These are phyloP conservation scores for Dromaius novaehollandiae DNA, from an alignment of 2,113 vertebrate species.

Conservation along the genomic window DNA sequence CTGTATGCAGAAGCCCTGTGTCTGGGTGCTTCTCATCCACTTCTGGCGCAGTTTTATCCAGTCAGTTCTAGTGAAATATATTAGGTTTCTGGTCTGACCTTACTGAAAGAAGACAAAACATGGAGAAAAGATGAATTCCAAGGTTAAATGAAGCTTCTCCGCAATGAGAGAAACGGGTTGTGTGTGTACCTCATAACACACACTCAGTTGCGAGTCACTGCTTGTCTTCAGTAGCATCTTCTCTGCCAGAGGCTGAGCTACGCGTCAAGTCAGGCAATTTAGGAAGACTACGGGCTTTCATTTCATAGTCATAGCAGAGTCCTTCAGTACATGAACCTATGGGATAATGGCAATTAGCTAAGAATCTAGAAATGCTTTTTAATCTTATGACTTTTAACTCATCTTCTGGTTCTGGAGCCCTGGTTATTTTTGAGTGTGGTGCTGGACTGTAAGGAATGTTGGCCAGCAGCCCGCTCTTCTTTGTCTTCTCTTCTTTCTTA, in stretches of 20 bases:
- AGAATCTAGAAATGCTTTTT: background rate
- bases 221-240: background rate
- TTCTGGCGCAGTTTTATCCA: background rate
- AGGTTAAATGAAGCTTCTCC: background rate
- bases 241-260: background rate
- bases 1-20: background rate
- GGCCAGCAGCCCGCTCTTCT: slow-evolving; percentile 40
- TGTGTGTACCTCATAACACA: background rate
- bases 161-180: background rate
- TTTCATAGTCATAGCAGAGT: background rate
- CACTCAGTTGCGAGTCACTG: background rate
- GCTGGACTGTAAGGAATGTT: background rate
- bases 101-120: background rate
- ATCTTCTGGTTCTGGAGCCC: background rate
- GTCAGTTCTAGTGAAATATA: background rate
- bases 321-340: background rate
- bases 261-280: background rate
- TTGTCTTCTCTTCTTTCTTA: background rate
- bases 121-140: background rate
- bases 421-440: background rate
- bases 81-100: background rate
- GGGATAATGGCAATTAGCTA: background rate
- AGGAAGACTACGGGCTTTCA: background rate
- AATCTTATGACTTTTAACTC: background rate
- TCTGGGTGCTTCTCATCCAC: background rate